Evolutionary conservation across 1,140 invertebrate species (phyloP), one percentile per base, ranked within the genome.

Genomic region (Ceratina japonica): DNA sequence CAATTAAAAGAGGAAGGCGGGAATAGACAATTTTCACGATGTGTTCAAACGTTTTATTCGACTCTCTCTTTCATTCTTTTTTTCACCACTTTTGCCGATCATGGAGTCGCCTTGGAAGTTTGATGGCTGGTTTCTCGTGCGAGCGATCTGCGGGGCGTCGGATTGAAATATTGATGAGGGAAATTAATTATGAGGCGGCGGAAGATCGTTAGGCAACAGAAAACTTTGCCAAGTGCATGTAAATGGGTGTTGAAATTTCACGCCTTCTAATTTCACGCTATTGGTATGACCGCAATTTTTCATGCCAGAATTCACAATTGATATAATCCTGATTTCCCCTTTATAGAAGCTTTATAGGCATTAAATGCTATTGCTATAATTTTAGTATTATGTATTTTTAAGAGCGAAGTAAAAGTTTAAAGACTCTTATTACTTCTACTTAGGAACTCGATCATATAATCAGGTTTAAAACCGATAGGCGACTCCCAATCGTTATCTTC

Each of bases 401-500:
- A 20, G 1, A 10, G n/a, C 2, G 18, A 44, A 37, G 10, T 8
- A 24, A 31, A 56, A 18, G 24, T 15, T 56, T 24, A 13, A 54
- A 27, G 66, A 31, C 27, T 31, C 27, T 18, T 2, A 54, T 16
- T 7, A 20, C 5, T 54, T 70, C 16, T 20, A 22, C n/a, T 44
- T 49, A 7, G n/a, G 49, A 72, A 61, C 20, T 24, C 31, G 31
- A 31, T 18, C 31, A 56, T 27, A n/a, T 10, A 54, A 59, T 71
- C 71, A 16, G 58, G 62, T 64, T 64, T 37, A 64, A 52, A 64
- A 63, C 20, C 44, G 51, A 4, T 16, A 44, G 37, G 5, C 59
- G 37, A 24, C 18, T 63, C n/a, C 3, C 71, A 54, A 24, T 22
- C 71, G 71, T 63, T 74, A 64, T 54, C 61, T 64, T n/a, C n/a